Conservation (phyloP, 1,140 invertebrate species). For the Metaphire vulgaris region DNA sequence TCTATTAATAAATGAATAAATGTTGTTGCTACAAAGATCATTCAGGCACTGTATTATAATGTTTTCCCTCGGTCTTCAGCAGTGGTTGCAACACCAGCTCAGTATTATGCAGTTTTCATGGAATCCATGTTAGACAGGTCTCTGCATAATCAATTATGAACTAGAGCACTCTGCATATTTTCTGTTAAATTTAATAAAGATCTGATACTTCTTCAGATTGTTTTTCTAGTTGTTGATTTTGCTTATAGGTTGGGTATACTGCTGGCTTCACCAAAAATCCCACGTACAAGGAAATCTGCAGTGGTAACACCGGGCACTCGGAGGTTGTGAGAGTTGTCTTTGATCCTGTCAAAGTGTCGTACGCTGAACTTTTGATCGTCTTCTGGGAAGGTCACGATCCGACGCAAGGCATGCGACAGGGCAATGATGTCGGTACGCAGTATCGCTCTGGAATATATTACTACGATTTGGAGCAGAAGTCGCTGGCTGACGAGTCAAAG, state of each 20-base stretch:
- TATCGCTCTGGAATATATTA: constrained; percentile 50
- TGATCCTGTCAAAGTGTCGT: constrained; percentile 40
- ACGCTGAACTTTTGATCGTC: constrained; percentile 38
- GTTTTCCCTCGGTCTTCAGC: too few relatives aligned
- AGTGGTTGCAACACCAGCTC: too few relatives aligned
- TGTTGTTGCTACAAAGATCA: too few relatives aligned
- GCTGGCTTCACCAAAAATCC: constrained; percentile 45
- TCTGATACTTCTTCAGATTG: too few relatives aligned
- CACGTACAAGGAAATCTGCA: constrained; percentile 48
- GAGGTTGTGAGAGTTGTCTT: constrained; percentile 49
- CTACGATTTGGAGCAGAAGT: constrained; percentile 40
- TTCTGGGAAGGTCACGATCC: constrained; percentile 52
- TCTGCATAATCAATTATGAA: too few relatives aligned
- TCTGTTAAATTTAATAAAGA: too few relatives aligned
- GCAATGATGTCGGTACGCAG: constrained; percentile 48
- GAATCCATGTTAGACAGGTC: too few relatives aligned
- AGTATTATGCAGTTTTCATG: too few relatives aligned
- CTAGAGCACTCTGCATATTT: too few relatives aligned
- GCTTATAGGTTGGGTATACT: constrained; percentile 48
- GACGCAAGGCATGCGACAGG: constrained; percentile 46
- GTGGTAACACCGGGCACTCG: constrained; percentile 46
- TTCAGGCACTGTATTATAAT: too few relatives aligned
- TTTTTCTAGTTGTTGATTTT: too few relatives aligned
- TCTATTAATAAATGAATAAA: too few relatives aligned
- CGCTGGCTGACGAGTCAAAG: constrained; percentile 37